Base-by-base conservation (phyloP, 1,140 invertebrate species). In the Leptopilina clavipes region DNA sequence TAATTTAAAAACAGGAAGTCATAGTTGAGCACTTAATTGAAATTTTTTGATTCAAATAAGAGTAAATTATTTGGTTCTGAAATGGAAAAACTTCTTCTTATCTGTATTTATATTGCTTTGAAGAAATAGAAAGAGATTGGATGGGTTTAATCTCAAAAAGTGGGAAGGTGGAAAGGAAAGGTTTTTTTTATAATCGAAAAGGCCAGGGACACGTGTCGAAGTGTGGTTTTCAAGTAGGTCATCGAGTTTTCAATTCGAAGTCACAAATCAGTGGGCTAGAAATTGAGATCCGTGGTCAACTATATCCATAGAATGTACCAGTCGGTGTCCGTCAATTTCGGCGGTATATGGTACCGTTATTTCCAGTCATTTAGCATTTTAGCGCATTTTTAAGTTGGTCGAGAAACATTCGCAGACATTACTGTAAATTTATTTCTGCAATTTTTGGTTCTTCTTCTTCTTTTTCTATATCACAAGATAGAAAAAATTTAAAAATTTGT, bases 201-300 rank as follows among this genome's bases (percentile, higher is more conserved):
- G 70, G 70, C 75, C 43, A 37, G 19, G 48, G 22, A 59, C 44
- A 48, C 74, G 81, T 79, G 78, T 78, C 75, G 25, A 78, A 82
- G 76, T 76, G 77, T 76, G 76, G 72, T 56, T 78, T 76, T 81
- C 78, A 81, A 82, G 82, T 83, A 82, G 81, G 78, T 76, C 79
- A 82, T 81, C 80, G 71, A 80, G 78, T 80, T 84, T 77, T 72
- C 31, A 65, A 45, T 70, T 25, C 80, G 74, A 80, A 78, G 76
- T 78, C 76, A 78, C 82, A 77, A n/a, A 83, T 74, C 73, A 25
- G 31, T n/a, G 19, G n/a, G 48, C 73, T 74, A 40, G 73, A 40
- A 37, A 8, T 40, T 45, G 48, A 31, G 73, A 31, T 75, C 17
- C 77, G 72, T 76, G 76, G 78, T 81, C 76, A 17, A 74, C 37